These are phyloP conservation scores for Melanerpes formicivorus DNA, from an alignment of 2,113 vertebrate species.

Conservation along the genomic window DNA sequence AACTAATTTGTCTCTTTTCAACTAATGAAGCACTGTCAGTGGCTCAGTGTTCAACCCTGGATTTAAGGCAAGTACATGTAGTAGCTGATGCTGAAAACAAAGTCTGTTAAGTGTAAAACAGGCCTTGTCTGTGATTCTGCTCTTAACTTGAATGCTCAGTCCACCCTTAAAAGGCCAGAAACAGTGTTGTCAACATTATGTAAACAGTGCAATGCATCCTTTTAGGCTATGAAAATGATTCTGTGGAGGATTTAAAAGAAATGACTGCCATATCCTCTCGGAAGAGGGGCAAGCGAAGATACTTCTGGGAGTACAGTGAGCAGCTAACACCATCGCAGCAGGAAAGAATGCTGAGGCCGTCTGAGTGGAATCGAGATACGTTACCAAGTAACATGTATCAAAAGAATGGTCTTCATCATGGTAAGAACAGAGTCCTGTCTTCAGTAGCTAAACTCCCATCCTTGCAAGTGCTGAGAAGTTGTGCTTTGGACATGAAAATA, in stretches of 20 bases:
- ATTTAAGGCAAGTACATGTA: neutral
- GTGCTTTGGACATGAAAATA: neutral
- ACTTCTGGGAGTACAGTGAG: slow-evolving; percentile 99
- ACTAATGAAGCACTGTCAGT: neutral
- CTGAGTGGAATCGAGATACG: slow-evolving; percentile 94
- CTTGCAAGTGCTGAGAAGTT: neutral
- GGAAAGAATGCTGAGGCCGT: slow-evolving; percentile 93
- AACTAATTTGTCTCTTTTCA: neutral
- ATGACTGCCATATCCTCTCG: slow-evolving; percentile 90
- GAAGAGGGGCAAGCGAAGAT: slow-evolving; percentile 94
- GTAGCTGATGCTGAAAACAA: neutral
- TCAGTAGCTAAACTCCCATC: neutral
- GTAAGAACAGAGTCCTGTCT: slow-evolving; percentile 65
- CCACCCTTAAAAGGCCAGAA: neutral
- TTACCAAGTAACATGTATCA: slow-evolving; percentile 98
- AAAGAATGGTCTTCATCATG: slow-evolving; percentile 93
- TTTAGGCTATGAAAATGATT: slow-evolving; percentile 93
- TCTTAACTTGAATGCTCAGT: neutral
- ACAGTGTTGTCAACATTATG: neutral
- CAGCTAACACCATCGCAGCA: slow-evolving; percentile 92
- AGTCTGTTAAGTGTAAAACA: neutral
- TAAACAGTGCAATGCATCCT: slow-evolving; percentile 15
- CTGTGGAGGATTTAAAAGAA: slow-evolving; percentile 92
- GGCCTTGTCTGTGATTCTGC: neutral
- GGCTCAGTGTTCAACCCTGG: neutral